These are phyloP conservation scores for Oedothorax gibbosus DNA, from an alignment of 1,140 invertebrate genomes.

Conservation along the genomic window DNA sequence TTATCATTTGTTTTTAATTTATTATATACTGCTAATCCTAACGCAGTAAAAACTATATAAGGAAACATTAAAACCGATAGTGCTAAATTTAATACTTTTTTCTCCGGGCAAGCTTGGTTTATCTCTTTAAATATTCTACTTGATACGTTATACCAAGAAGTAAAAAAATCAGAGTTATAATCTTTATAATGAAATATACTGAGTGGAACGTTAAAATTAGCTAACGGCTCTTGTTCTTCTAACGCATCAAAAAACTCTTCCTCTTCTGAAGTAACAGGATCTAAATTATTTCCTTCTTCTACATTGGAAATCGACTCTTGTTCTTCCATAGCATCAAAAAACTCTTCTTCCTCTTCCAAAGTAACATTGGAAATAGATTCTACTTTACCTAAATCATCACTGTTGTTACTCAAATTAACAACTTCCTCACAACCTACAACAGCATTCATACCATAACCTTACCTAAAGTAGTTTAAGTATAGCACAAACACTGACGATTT, in stretches of 20 bases:
- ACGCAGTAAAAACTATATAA: conserved; percentile 10
- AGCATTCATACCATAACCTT: conserved; percentile 6
- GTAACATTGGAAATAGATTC: too few species aligned
- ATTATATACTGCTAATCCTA: conserved; percentile 3
- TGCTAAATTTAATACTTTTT: conserved; percentile 1
- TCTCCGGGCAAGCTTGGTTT: conserved; percentile 5
- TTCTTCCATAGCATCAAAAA: too few species aligned
- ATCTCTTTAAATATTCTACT: conserved; percentile 8
- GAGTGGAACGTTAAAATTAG: not conserved
- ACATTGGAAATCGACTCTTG: too few species aligned
- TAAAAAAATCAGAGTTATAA: conserved; percentile 13
- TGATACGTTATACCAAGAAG: conserved; percentile 7
- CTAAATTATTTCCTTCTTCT: too few species aligned
- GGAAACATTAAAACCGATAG: conserved; percentile 11
- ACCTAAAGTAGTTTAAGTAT: conserved; percentile 4
- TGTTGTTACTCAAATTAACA: conserved; percentile 9
- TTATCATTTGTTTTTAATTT: not conserved
- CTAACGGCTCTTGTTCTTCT: not conserved
- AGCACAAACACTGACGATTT: conserved; percentile 6
- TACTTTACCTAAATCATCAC: too few species aligned
- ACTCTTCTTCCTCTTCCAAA: too few species aligned
- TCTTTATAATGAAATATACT: conserved; percentile 13
- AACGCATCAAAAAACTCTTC: not conserved
- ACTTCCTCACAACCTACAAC: conserved; percentile 5
- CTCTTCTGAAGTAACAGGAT: too few species aligned